phyloP scores from a whole-genome alignment of 2,797 vertebrate genomes.

The Sciaenops ocellatus region DNA sequence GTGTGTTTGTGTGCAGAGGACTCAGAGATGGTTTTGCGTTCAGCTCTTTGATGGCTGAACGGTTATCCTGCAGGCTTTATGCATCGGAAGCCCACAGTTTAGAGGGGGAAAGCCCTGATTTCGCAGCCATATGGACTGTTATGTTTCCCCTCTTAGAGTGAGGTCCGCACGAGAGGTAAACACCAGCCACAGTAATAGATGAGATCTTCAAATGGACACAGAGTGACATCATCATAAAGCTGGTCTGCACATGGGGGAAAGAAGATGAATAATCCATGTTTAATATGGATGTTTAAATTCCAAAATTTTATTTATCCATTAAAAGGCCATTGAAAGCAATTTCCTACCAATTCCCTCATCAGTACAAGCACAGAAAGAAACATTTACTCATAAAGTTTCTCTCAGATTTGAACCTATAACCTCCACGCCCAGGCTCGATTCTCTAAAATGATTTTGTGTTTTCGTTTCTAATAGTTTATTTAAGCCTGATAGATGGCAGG shows the following conservation, averaged over 20 bases:
- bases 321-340: conserved; percentile 22
- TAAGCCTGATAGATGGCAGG: conserved; percentile 35
- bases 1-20: conserved; percentile 36
- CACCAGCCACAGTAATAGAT: conserved; percentile 53
- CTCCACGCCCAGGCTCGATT: not conserved
- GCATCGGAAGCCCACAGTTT: conserved; percentile 67
- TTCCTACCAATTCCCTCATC: conserved; percentile 6
- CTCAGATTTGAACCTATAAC: conserved; percentile 14
- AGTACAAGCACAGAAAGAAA: not conserved
- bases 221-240: conserved; percentile 64
- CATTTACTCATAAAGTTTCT: conserved; percentile 8
- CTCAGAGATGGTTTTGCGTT: conserved; percentile 58
- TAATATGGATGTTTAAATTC: conserved; percentile 35
- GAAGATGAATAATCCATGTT: conserved; percentile 28
- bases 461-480: conserved; percentile 43
- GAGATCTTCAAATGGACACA: conserved; percentile 47
- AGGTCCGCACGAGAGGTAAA: conserved; percentile 57
- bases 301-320: conserved; percentile 34
- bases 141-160: conserved; percentile 23
- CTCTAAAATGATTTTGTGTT: conserved; percentile 36
- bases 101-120: conserved; percentile 61
- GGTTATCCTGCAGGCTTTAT: conserved; percentile 58
- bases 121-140: conserved; percentile 65
- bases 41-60: conserved; percentile 71
- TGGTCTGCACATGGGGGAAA: conserved; percentile 56